A percentile compares a stretch with the other conserved stretches of the same genome.
Conservation (phyloP, 2,797 vertebrate species). For the Bufotes viridis region DNA sequence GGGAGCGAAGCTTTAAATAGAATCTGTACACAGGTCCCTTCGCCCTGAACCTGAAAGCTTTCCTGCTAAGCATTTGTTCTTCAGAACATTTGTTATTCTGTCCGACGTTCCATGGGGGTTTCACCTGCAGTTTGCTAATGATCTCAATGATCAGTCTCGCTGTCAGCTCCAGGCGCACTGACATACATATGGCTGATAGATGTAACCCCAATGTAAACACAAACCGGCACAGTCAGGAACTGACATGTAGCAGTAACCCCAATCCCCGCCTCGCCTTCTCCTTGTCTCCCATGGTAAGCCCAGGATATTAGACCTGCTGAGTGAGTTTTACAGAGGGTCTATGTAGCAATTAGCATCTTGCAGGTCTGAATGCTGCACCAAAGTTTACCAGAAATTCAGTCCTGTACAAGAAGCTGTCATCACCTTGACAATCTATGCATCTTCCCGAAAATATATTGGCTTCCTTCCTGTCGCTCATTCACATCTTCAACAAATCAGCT, state of each 20-base stretch:
- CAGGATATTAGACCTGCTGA: neutral
- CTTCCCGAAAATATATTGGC: neutral
- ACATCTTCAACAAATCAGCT: neutral
- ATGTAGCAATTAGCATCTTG: neutral
- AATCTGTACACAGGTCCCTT: neutral
- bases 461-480: neutral
- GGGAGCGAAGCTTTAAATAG: constrained; percentile 15
- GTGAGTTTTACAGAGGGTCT: neutral
- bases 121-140: constrained; percentile 36
- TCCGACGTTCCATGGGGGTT: constrained; percentile 27
- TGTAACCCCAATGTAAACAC: constrained; percentile 49
- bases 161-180: constrained; percentile 49
- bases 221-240: constrained; percentile 45
- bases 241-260: constrained; percentile 51
- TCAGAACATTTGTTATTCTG: constrained; percentile 27
- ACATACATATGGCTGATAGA: constrained; percentile 30
- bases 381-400: constrained; percentile 10
- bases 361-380: neutral
- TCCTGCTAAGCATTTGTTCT: constrained; percentile 40
- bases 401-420: neutral
- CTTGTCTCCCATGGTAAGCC: constrained; percentile 39
- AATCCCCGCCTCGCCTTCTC: constrained; percentile 37
- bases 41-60: constrained; percentile 40
- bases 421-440: neutral
- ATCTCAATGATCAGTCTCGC: constrained; percentile 29